A percentile compares a stretch with the other conserved stretches of the same genome.
Conservation (phyloP, 2,888 invertebrate species). For the Polyommatus iphigenia region DNA sequence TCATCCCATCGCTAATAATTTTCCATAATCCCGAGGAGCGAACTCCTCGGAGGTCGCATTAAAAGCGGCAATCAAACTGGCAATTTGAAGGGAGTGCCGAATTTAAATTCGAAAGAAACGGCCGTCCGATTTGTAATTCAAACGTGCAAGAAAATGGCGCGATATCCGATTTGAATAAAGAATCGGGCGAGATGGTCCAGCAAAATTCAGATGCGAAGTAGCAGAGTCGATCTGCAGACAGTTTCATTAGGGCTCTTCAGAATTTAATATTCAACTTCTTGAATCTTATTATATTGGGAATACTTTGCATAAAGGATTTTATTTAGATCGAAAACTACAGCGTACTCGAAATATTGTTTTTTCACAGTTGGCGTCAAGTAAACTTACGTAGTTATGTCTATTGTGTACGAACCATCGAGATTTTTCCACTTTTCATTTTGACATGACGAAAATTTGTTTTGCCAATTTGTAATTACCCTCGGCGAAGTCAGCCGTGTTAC, state of each 20-base stretch:
- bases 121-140: constrained; percentile 76
- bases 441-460: neutral
- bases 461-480: constrained; percentile 6
- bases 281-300: constrained; percentile 10
- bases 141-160: constrained; percentile 70
- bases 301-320: constrained; percentile 2
- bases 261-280: constrained; percentile 18
- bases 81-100: constrained; percentile 66
- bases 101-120: constrained; percentile 71
- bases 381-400: neutral
- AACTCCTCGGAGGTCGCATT: constrained; percentile 65
- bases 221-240: constrained; percentile 32
- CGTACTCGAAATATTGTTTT: neutral
- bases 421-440: too few species aligned
- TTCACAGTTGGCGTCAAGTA: neutral
- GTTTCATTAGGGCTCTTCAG: constrained; percentile 21
- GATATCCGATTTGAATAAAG: constrained; percentile 70
- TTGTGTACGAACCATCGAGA: too few species aligned
- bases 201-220: constrained; percentile 36
- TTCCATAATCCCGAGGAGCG: constrained; percentile 58
- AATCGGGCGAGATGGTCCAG: constrained; percentile 45
- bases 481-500: constrained; percentile 36
- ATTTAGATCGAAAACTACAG: neutral
- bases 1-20: constrained; percentile 49
- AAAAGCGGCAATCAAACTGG: constrained; percentile 74